Percentiles rank a stretch among this genome's conserved stretches.
These are phyloP conservation scores for Anoplius nigerrimus DNA, from an alignment of 2,888 invertebrate species.

Conservation along the genomic window DNA sequence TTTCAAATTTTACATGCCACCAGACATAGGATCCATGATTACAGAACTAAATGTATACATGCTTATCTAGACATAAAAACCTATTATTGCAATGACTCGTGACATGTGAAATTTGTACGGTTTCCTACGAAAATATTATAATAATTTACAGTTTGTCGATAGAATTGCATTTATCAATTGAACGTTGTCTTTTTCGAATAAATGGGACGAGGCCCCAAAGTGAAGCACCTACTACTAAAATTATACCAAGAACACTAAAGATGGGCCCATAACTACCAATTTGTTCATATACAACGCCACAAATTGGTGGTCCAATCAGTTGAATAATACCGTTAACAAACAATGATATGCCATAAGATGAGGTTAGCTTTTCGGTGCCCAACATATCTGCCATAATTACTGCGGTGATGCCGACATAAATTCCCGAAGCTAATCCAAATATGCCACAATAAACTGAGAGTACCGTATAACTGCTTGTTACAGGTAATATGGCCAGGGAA, in stretches of 20 bases:
- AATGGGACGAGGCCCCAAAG: conserved; percentile 87
- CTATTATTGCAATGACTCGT: conserved; percentile 1
- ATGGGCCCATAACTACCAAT: conserved; percentile 83
- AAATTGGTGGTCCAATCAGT: conserved; percentile 88
- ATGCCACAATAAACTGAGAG: conserved; percentile 84
- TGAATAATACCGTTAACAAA: conserved; percentile 90
- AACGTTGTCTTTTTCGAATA: conserved; percentile 75
- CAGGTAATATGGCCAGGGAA: conserved; percentile 83
- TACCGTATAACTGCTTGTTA: conserved; percentile 80
- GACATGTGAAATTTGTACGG: neutral
- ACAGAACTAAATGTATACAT: no score
- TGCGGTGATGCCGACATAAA: conserved; percentile 90
- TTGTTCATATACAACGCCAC: conserved; percentile 83
- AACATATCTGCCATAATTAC: conserved; percentile 92
- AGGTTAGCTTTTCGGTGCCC: conserved; percentile 88
- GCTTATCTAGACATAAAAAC: no score
- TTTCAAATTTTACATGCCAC: no score
- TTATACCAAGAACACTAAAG: conserved; percentile 84
- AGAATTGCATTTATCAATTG: conserved; percentile 14
- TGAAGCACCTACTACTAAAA: conserved; percentile 83
- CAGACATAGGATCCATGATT: no score
- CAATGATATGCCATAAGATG: conserved; percentile 90
- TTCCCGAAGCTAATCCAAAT: conserved; percentile 89
- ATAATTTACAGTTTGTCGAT: conserved; percentile 48
- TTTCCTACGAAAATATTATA: no score